Evolutionary conservation across 2,888 invertebrate species (phyloP).

Genomic region (Eretmocerus hayati): DNA sequence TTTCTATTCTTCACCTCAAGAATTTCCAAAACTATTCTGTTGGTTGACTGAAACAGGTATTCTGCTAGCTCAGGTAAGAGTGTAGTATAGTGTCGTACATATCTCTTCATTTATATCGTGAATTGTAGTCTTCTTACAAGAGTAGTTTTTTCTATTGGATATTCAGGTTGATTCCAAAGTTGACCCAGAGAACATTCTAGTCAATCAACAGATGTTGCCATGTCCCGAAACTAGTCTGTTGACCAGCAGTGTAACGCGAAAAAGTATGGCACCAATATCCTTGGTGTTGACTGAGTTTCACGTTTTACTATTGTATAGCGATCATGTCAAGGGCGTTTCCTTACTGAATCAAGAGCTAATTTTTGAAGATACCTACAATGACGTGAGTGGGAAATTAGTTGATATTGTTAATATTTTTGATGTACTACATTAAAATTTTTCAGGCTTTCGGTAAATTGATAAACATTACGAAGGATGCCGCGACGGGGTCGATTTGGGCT

Average conservation of each 20-base stretch:
- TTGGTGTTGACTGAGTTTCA: slow-evolving; percentile 89
- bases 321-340: slow-evolving; percentile 78
- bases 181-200: slow-evolving; percentile 41
- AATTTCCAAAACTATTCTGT: slow-evolving; percentile 70
- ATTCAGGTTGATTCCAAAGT: slow-evolving; percentile 37
- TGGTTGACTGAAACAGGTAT: slow-evolving; percentile 85
- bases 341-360: slow-evolving; percentile 78
- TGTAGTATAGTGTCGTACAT: too few relatives aligned
- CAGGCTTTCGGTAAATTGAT: slow-evolving; percentile 68
- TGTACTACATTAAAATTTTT: too few relatives aligned
- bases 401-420: too few relatives aligned
- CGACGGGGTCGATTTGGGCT: slow-evolving; percentile 76
- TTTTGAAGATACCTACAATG: slow-evolving; percentile 77
- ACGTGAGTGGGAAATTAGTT: slow-evolving; percentile 40
- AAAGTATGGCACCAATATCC: slow-evolving; percentile 55
- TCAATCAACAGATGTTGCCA: slow-evolving; percentile 38
- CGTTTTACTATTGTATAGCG: slow-evolving; percentile 72
- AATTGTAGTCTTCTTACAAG: neutral
- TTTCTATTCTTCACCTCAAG: slow-evolving; percentile 61
- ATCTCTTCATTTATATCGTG: neutral
- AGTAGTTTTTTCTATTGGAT: slow-evolving; percentile 2
- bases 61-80: slow-evolving; percentile 66
- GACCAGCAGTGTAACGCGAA: slow-evolving; percentile 28
- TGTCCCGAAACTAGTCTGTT: slow-evolving; percentile 41
- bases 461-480: slow-evolving; percentile 72